phyloP scores from a whole-genome alignment of 53 echinoderm and acorn worm genomes.

The Luidia sarsii region DNA sequence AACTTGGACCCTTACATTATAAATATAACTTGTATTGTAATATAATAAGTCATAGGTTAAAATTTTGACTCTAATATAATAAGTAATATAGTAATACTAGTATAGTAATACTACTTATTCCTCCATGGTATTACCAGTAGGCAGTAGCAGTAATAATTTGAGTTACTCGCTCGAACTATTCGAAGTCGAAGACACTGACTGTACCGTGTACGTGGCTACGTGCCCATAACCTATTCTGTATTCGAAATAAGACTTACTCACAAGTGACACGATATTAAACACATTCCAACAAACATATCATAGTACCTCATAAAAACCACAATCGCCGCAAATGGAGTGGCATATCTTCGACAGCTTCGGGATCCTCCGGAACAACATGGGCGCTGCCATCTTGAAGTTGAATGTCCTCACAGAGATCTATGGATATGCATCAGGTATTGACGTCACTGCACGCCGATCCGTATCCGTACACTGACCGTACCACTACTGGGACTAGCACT shows the following conservation, averaged over 20 bases:
- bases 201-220: not conserved
- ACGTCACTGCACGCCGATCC: too few species aligned
- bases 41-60: too few species aligned
- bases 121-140: not conserved
- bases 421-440: too few species aligned
- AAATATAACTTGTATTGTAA: too few species aligned
- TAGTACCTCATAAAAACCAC: not conserved
- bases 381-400: slow-evolving; percentile 6
- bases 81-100: too few species aligned
- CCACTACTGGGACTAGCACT: too few species aligned
- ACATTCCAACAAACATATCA: not conserved
- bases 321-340: not conserved
- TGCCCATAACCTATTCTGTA: not conserved
- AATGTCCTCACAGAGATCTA: too few species aligned
- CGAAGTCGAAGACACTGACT: not conserved
- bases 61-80: too few species aligned
- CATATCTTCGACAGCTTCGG: not conserved
- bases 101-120: too few species aligned
- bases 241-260: not conserved
- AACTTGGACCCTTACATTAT: too few species aligned
- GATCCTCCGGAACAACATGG: not conserved
- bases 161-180: not conserved
- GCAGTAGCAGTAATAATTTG: not conserved
- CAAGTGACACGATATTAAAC: not conserved
- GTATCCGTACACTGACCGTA: too few species aligned